Conservation (phyloP, 2,797 vertebrate species). For the Rhyacichthys aspro region DNA sequence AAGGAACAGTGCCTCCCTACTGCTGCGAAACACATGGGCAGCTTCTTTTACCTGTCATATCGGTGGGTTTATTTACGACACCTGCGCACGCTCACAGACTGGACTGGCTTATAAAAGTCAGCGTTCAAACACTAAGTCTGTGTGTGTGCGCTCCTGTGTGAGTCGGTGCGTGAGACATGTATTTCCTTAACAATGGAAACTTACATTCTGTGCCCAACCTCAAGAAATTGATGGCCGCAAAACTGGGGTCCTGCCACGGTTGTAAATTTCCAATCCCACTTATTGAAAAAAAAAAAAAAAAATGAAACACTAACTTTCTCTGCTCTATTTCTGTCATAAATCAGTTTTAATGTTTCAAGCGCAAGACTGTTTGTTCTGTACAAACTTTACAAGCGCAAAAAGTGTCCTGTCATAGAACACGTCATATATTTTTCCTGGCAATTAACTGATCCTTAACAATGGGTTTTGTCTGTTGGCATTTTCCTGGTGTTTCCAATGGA, state of each 20-base stretch:
- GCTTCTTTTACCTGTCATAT: constrained; percentile 62
- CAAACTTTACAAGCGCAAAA: constrained; percentile 21
- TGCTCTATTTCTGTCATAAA: constrained; percentile 44
- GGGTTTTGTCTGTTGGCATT: constrained; percentile 7
- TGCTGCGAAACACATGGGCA: constrained; percentile 67
- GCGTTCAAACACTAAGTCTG: constrained; percentile 33
- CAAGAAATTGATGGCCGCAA: constrained; percentile 72
- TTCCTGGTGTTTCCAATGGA: constrained; percentile 31
- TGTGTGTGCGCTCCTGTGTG: constrained; percentile 22
- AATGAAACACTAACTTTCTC: constrained; percentile 55
- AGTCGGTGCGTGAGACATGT: constrained; percentile 49
- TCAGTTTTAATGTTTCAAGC: constrained; percentile 49
- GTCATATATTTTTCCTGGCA: constrained; percentile 15
- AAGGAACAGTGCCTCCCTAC: constrained; percentile 24
- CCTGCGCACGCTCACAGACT: constrained; percentile 41
- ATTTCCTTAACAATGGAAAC: constrained; percentile 78
- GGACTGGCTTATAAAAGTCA: constrained; percentile 52
- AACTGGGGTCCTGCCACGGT: constrained; percentile 60
- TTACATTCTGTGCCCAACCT: constrained; percentile 69
- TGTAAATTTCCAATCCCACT: constrained; percentile 71
- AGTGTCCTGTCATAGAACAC: constrained; percentile 6
- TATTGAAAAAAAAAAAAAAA: constrained; percentile 68
- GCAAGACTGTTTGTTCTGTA: constrained; percentile 23
- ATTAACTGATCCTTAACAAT: neutral
- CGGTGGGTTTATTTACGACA: constrained; percentile 64